Evolutionary conservation across 2,113 vertebrate genomes (phyloP).

Genomic region (Equus quagga): DNA sequence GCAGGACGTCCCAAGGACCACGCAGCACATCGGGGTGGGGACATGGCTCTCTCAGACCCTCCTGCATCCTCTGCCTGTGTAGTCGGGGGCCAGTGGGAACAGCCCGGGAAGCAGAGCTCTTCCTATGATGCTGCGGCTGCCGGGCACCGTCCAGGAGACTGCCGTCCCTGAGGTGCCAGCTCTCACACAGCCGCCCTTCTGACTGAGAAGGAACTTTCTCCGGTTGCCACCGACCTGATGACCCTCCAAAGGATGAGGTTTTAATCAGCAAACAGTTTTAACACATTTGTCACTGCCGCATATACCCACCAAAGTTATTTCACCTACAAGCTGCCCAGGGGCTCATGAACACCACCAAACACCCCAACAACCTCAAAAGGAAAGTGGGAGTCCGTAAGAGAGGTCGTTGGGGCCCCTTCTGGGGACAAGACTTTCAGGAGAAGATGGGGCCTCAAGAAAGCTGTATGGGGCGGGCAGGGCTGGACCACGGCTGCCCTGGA

Average conservation of each 20-base stretch:
- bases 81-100: neutral
- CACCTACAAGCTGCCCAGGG: neutral
- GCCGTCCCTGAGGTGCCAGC: no score
- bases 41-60: no score
- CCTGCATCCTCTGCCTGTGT: no score
- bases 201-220: neutral
- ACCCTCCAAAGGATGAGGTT: neutral
- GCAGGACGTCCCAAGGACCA: neutral
- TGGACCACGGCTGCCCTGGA: neutral
- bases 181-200: neutral
- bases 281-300: neutral
- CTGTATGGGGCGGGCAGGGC: neutral
- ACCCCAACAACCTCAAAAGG: neutral
- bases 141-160: neutral
- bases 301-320: neutral
- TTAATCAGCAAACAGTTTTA: neutral
- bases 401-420: neutral
- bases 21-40: no score
- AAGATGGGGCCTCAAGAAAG: neutral
- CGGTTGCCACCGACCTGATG: neutral
- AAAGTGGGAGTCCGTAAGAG: neutral
- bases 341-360: neutral
- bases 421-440: neutral
- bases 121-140: no score
- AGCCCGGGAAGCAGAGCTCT: neutral